Evolutionary conservation across 1,140 invertebrate genomes (phyloP).

Genomic region (Drosophila littoralis): DNA sequence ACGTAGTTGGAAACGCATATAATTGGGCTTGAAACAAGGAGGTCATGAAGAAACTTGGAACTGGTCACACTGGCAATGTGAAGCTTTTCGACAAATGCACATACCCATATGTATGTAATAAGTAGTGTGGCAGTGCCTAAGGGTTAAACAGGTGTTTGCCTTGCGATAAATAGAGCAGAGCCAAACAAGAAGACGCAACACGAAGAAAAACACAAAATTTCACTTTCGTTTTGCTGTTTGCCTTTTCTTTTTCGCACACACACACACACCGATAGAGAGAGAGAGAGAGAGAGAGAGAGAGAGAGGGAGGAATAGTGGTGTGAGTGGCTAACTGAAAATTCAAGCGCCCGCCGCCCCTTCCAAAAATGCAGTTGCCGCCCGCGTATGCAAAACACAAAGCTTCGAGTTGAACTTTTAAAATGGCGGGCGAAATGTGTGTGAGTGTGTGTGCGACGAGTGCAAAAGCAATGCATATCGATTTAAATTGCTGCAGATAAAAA

Average conservation of each 20-base stretch:
- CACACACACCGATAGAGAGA: constrained; percentile 7
- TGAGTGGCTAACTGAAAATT: constrained; percentile 14
- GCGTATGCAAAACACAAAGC: constrained; percentile 53
- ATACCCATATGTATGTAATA: neutral
- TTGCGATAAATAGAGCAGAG: constrained; percentile 48
- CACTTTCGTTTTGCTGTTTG: constrained; percentile 45
- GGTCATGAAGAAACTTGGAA: neutral
- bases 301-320: neutral
- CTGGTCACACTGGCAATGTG: constrained; percentile 17
- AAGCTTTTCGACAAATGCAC: neutral
- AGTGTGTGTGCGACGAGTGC: constrained; percentile 24
- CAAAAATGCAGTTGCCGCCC: constrained; percentile 37
- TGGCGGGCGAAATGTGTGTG: constrained; percentile 53
- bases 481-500: constrained; percentile 46
- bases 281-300: neutral
- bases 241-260: constrained; percentile 32
- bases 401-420: constrained; percentile 76
- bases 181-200: constrained; percentile 35
- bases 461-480: constrained; percentile 47
- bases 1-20: constrained; percentile 18
- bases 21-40: constrained; percentile 17
- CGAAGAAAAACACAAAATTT: constrained; percentile 46
- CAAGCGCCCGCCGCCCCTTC: constrained; percentile 5
- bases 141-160: constrained; percentile 45
- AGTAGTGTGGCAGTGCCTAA: neutral